These are phyloP conservation scores for Marasmarcha lunaedactyla DNA, from an alignment of 2,888 invertebrate species.

Conservation along the genomic window DNA sequence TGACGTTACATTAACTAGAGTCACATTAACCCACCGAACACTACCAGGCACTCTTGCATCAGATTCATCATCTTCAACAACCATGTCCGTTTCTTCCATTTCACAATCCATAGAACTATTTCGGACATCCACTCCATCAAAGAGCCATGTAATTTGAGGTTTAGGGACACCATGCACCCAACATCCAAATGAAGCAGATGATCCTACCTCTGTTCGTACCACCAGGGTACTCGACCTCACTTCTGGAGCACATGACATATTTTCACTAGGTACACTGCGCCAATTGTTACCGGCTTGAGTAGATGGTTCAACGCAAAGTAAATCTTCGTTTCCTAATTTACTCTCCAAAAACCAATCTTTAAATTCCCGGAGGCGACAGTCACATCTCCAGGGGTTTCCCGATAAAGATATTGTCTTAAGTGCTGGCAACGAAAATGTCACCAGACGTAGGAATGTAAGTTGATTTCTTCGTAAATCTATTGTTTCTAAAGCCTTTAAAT, in stretches of 20 bases:
- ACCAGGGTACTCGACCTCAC: constrained; percentile 74
- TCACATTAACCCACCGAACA: constrained; percentile 83
- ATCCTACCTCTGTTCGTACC: constrained; percentile 81
- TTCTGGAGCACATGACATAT: constrained; percentile 86
- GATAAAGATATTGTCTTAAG: constrained; percentile 85
- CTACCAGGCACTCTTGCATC: constrained; percentile 59
- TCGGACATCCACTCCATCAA: constrained; percentile 74
- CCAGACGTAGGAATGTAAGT: constrained; percentile 73
- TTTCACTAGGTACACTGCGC: constrained; percentile 79
- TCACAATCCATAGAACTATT: constrained; percentile 59
- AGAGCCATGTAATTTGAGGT: constrained; percentile 85
- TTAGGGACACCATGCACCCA: constrained; percentile 86
- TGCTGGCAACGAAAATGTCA: constrained; percentile 76
- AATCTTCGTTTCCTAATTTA: constrained; percentile 80
- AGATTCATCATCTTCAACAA: constrained; percentile 41
- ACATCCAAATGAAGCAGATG: constrained; percentile 85
- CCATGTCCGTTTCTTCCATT: constrained; percentile 55
- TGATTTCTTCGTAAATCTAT: constrained; percentile 86
- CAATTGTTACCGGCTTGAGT: constrained; percentile 78
- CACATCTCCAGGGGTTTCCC: constrained; percentile 92
- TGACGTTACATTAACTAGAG: constrained; percentile 84
- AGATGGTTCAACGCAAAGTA: constrained; percentile 80
- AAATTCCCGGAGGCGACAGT: constrained; percentile 86
- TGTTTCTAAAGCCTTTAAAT: constrained; percentile 79
- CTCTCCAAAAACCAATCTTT: constrained; percentile 86